Evolutionary conservation across 2,888 invertebrate genomes (phyloP).

Genomic region (Brenthis hecate): DNA sequence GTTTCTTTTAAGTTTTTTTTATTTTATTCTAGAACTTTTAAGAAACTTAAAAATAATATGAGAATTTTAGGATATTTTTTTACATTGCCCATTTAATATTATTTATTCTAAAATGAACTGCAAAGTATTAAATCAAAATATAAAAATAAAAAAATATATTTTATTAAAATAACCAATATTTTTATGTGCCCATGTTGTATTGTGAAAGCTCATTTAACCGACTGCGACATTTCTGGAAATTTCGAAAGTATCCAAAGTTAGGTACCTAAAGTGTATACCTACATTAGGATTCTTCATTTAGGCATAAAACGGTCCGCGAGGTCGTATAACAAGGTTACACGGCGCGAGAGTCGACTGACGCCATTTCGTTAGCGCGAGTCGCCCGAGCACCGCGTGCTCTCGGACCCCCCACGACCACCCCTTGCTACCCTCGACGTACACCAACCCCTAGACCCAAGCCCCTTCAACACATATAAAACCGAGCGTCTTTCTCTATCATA

Average conservation of each 20-base stretch:
- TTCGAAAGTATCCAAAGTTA: slow-evolving; percentile 32
- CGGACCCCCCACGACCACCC: slow-evolving; percentile 34
- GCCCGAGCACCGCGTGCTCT: slow-evolving; percentile 56
- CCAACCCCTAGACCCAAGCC: slow-evolving; percentile 11
- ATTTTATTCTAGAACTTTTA: no score
- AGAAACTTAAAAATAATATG: no score
- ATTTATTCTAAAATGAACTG: no score
- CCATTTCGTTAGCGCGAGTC: slow-evolving; percentile 61
- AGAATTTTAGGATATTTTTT: no score
- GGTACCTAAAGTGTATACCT: slow-evolving; percentile 47
- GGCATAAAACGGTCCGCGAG: slow-evolving; percentile 57
- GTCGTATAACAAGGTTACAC: slow-evolving; percentile 54
- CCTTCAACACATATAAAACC: slow-evolving; percentile 4
- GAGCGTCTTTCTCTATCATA: not conserved
- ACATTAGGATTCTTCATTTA: slow-evolving; percentile 57
- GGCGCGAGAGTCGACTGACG: slow-evolving; percentile 47
- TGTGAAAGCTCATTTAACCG: not conserved
- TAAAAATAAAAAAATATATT: no score
- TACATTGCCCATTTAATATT: no score
- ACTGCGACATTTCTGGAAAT: slow-evolving; percentile 24
- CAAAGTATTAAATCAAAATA: no score
- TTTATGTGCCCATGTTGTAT: no score
- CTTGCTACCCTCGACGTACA: slow-evolving; percentile 22
- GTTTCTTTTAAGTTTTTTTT: no score
- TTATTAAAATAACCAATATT: no score